phyloP scores from a whole-genome alignment of 2,888 invertebrate genomes.

The Thereva nobilitata region DNA sequence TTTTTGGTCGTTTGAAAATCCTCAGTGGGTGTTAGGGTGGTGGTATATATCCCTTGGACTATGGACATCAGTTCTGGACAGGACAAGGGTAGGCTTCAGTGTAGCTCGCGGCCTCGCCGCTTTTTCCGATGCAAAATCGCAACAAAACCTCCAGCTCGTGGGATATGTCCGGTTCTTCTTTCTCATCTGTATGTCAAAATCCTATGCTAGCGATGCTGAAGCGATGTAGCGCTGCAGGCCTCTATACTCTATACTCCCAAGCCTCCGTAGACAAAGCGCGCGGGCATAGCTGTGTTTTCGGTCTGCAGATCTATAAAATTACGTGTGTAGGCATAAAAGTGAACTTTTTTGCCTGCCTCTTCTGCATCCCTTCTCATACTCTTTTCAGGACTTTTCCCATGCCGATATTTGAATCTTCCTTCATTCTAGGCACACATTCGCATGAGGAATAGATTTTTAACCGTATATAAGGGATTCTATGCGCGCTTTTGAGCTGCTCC shows the following conservation, averaged over 20 bases:
- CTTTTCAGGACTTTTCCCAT: conserved; percentile 1
- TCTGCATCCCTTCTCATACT: conserved; percentile 13
- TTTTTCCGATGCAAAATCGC: conserved; percentile 31
- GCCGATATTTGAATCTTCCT: conserved; percentile 5
- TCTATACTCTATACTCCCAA: conserved; percentile 1
- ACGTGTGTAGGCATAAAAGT: conserved; percentile 33
- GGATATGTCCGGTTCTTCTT: conserved; percentile 9
- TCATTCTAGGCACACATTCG: conserved; percentile 22
- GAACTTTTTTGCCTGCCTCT: conserved; percentile 27
- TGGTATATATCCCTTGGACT: conserved; percentile 40
- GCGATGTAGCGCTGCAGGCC: conserved; percentile 5
- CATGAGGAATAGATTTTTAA: conserved; percentile 27
- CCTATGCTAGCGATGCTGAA: conserved; percentile 18
- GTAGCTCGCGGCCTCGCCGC: conserved; percentile 26
- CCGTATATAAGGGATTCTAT: conserved; percentile 29
- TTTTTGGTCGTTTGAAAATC: conserved; percentile 42
- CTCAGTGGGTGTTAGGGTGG: conserved; percentile 33
- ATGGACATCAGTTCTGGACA: conserved; percentile 34
- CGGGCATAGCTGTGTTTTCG: conserved; percentile 21
- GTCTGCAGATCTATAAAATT: conserved; percentile 30
- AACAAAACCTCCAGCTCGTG: conserved; percentile 12
- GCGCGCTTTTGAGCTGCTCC: conserved; percentile 31
- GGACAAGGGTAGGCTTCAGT: conserved; percentile 20
- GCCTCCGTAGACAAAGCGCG: conserved; percentile 29
- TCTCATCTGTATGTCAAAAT: conserved; percentile 32